These are phyloP conservation scores for Tetrax tetrax DNA, from an alignment of 2,113 vertebrate genomes.

Conservation along the genomic window DNA sequence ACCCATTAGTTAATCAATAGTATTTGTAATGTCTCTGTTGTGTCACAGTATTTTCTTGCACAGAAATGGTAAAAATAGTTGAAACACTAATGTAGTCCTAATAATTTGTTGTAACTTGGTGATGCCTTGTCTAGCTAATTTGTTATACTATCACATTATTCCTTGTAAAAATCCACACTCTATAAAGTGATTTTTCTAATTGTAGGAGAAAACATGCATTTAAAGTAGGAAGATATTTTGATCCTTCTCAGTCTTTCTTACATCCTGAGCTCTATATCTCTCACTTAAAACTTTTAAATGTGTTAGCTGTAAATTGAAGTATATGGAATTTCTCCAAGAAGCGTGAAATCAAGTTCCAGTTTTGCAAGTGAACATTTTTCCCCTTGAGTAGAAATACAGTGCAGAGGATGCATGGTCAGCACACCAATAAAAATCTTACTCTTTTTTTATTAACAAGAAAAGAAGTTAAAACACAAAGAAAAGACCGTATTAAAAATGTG, in stretches of 20 bases:
- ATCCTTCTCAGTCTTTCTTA: not conserved
- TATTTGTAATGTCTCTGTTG: not conserved
- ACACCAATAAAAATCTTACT: not conserved
- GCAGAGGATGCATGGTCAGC: not conserved
- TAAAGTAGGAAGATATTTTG: not conserved
- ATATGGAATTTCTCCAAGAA: slow-evolving; percentile 38
- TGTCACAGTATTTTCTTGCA: not conserved
- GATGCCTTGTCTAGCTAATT: not conserved
- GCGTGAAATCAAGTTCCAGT: slow-evolving; percentile 57
- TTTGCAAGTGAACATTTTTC: slow-evolving; percentile 57
- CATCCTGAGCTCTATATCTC: not conserved
- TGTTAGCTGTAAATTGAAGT: slow-evolving; percentile 10
- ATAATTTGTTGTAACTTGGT: not conserved
- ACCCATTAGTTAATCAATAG: not conserved
- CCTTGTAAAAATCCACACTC: not conserved
- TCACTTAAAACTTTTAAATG: slow-evolving; percentile 13
- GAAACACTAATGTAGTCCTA: not conserved
- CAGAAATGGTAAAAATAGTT: not conserved
- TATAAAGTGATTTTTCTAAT: not conserved
- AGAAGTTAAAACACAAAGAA: not conserved
- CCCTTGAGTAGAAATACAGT: slow-evolving; percentile 31
- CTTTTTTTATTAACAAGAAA: not conserved
- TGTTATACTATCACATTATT: not conserved
- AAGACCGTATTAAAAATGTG: not conserved
- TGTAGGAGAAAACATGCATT: not conserved